phyloP scores from a whole-genome alignment of 1,140 invertebrate genomes.

The Drosophila orena region DNA sequence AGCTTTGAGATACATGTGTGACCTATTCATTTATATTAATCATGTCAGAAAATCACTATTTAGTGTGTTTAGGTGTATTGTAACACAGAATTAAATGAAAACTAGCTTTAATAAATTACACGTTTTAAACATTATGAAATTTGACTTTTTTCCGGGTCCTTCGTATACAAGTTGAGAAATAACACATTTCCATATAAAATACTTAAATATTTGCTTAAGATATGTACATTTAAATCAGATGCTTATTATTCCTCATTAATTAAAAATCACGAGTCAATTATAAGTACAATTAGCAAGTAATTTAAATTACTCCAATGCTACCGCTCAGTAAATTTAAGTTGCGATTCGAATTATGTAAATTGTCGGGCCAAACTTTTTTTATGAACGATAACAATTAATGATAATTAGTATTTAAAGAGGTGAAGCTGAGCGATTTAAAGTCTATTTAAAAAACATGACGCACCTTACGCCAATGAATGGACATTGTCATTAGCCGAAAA shows the following conservation, averaged over 20 bases:
- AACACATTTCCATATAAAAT: too few species aligned
- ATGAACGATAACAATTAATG: not conserved
- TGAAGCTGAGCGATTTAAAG: conserved; percentile 28
- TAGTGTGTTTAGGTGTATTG: not conserved
- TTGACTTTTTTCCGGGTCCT: too few species aligned
- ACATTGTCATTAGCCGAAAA: conserved; percentile 28
- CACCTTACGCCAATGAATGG: conserved; percentile 39
- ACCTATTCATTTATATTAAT: not conserved
- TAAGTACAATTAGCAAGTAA: not conserved
- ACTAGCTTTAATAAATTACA: fast-evolving
- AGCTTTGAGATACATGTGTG: not conserved
- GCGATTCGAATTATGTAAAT: not conserved
- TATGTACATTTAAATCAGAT: too few species aligned
- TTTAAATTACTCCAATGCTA: not conserved
- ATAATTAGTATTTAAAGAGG: conserved; percentile 1
- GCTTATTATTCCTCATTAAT: too few species aligned
- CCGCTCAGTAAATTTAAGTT: not conserved
- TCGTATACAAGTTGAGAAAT: too few species aligned
- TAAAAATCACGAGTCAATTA: too few species aligned
- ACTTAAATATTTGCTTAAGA: too few species aligned
- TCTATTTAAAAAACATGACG: conserved; percentile 20
- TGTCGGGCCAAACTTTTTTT: not conserved
- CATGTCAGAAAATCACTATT: not conserved
- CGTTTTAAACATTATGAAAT: too few species aligned
- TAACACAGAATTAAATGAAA: too few species aligned